Evolutionary conservation across 2,797 vertebrate species (phyloP).

Genomic region (Anableps anableps): DNA sequence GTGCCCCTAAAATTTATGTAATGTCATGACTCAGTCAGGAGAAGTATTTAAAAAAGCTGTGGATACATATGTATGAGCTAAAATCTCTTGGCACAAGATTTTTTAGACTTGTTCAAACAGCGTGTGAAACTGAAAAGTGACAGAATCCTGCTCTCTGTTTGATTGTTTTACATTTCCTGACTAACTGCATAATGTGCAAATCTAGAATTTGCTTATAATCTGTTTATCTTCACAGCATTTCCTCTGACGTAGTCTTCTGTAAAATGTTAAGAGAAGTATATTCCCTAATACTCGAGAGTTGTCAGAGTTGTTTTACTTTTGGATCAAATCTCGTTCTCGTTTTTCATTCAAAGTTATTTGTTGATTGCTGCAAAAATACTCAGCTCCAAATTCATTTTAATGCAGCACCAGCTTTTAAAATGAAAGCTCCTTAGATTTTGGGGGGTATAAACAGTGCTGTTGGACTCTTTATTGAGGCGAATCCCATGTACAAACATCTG

Average conservation of each 20-base stretch:
- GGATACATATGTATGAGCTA: neutral
- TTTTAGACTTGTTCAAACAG: constrained; percentile 1
- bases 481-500: neutral
- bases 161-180: neutral
- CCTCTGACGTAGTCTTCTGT: neutral
- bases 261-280: neutral
- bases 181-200: neutral
- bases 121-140: constrained; percentile 6
- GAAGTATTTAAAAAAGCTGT: constrained; percentile 11
- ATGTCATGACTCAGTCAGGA: constrained; percentile 6
- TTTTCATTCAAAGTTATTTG: neutral
- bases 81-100: neutral
- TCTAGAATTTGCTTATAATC: neutral
- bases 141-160: neutral
- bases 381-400: constrained; percentile 14
- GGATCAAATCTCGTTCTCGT: neutral
- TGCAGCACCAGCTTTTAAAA: neutral
- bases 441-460: neutral
- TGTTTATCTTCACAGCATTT: neutral
- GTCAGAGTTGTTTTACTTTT: constrained; percentile 2
- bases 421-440: constrained; percentile 13
- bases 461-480: neutral
- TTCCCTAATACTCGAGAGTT: neutral
- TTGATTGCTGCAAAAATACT: constrained; percentile 19
- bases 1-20: constrained; percentile 34